These are phyloP conservation scores for Knipowitschia caucasica DNA, from an alignment of 2,797 vertebrate species.

Conservation along the genomic window DNA sequence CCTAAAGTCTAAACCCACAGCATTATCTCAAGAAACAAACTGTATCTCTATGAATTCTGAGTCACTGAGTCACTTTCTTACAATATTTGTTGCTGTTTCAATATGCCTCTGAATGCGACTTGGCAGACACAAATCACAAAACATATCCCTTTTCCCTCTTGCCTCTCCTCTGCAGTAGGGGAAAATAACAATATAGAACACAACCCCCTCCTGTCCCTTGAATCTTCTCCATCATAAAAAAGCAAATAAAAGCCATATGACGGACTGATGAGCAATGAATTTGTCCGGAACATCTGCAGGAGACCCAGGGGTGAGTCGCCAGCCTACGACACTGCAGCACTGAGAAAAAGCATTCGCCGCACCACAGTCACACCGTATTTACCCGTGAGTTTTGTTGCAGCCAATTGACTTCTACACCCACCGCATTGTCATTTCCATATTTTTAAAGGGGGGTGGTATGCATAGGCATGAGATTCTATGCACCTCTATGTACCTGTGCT, in stretches of 20 bases:
- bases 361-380: slow-evolving; percentile 45
- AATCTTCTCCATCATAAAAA: slow-evolving; percentile 53
- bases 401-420: slow-evolving; percentile 64
- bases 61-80: background rate
- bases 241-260: slow-evolving; percentile 47
- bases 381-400: slow-evolving; percentile 47
- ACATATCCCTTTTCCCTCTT: background rate
- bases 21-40: background rate
- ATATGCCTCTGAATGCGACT: background rate
- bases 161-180: slow-evolving; percentile 8
- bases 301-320: slow-evolving; percentile 49
- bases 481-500: slow-evolving; percentile 42
- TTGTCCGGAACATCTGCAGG: slow-evolving; percentile 46
- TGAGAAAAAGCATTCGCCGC: slow-evolving; percentile 59
- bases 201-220: slow-evolving; percentile 18
- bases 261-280: slow-evolving; percentile 66
- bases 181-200: slow-evolving; percentile 21
- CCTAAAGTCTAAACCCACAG: no score
- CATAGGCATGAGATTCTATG: slow-evolving; percentile 28
- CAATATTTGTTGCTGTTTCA: background rate
- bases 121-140: slow-evolving; percentile 10
- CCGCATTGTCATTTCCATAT: slow-evolving; percentile 55
- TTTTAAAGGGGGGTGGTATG: slow-evolving; percentile 27
- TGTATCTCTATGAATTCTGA: background rate
- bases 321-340: slow-evolving; percentile 46